Base-by-base conservation (phyloP, 2,888 invertebrate species). In the Acronicta aceris region DNA sequence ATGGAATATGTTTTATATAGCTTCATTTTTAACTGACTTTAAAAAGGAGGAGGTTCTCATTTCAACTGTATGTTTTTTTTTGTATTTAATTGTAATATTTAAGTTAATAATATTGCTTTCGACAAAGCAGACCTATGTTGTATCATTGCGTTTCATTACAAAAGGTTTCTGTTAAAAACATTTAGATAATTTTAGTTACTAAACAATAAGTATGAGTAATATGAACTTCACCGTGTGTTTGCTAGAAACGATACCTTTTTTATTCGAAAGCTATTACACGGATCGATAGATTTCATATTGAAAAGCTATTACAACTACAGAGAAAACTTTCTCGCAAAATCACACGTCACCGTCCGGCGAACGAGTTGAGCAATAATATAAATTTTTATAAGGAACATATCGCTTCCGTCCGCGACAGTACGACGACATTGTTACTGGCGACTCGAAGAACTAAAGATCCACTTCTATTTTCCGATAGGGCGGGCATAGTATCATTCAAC, bases 401-500 rank as follows among this genome's bases (percentile, higher is more conserved):
- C 71, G 75, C 79, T 86, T 86, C 66, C 81, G 77, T 70, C 15
- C 65, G 47, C 78, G 81, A 81, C 83, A 76, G 86, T 90, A 84
- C 87, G 53, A 64, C 81, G 79, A 86, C 88, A 90, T 91, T 91
- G 91, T 91, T 92, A 90, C 89, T 74, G 84, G 84, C 78, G 81
- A 82, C 83, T 85, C 81, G 81, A 79, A 83, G 86, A 91, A 92
- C 91, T 91, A 89, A 90, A 89, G 88, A 89, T 86, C 89, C 88
- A 85, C 92, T 91, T 83, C 82, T 88, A 89, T 92, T 91, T 92
- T 91, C 92, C 93, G 89, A 92, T 91, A 93, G 92, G 89, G 79
- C 86, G 90, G 85, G 83, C 87, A 87, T 85, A 87, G 90, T 89
- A 90, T 90, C 91, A 89, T 91, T 89, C 89, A 93, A 93, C 89